phyloP scores from a whole-genome alignment of 1,140 invertebrate genomes.

The Pararge aegeria region DNA sequence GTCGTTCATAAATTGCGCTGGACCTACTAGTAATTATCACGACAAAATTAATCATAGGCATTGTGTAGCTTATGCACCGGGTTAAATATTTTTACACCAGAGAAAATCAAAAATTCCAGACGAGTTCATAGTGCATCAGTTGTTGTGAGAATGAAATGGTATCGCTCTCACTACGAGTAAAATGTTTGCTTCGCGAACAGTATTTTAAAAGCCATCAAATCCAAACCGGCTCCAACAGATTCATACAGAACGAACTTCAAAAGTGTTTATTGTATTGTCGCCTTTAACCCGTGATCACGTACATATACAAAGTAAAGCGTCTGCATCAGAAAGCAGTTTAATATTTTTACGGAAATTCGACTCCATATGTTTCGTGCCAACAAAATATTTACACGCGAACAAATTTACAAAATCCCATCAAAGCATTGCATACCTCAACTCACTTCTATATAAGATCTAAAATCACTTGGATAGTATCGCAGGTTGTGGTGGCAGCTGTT shows the following conservation, averaged over 20 bases:
- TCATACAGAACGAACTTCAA: background rate
- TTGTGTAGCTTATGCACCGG: too few relatives aligned
- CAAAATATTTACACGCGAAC: slow-evolving; percentile 23
- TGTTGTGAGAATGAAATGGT: too few relatives aligned
- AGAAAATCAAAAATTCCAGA: too few relatives aligned
- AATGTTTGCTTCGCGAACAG: background rate
- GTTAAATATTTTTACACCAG: too few relatives aligned
- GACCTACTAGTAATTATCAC: too few relatives aligned
- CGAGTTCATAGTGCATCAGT: too few relatives aligned
- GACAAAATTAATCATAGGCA: too few relatives aligned
- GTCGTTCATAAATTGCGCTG: too few relatives aligned
- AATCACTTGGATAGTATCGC: slow-evolving; percentile 8
- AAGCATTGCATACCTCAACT: background rate
- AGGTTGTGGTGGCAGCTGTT: background rate
- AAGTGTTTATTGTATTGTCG: slow-evolving; percentile 15
- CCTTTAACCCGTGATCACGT: slow-evolving; percentile 17
- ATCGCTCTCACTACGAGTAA: too few relatives aligned
- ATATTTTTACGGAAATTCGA: slow-evolving; percentile 37
- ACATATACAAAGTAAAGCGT: slow-evolving; percentile 28
- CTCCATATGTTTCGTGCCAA: slow-evolving; percentile 30
- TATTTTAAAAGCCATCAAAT: slow-evolving; percentile 7
- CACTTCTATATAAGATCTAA: background rate
- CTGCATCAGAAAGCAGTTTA: slow-evolving; percentile 34
- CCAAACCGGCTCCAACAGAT: slow-evolving; percentile 1
- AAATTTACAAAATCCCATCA: slow-evolving; percentile 5